Base-by-base conservation (phyloP, 2,797 vertebrate genomes). In the Neopelma chrysocephalum region DNA sequence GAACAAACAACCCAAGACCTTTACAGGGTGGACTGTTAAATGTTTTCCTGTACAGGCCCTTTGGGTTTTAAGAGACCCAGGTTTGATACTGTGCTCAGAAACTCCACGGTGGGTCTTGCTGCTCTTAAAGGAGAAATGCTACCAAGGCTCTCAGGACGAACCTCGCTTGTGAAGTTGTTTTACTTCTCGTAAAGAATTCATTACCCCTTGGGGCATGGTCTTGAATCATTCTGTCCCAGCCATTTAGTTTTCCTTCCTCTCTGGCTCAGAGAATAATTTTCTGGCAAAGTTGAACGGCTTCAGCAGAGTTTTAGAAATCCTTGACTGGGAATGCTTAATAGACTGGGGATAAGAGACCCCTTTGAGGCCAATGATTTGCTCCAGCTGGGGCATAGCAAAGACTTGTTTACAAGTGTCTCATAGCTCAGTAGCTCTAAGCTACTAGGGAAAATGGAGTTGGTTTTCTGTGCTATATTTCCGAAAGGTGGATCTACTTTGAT, bases 241-340 rank as follows among this genome's bases (percentile, higher is more conserved):
- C n/a, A 80, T 77, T 91, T 94, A 60, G 56, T 85, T 90, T 91
- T 93, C 18, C 40, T 82, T 95, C 68, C 51, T 77, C 15, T 80
- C 43, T 89, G 60, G 12, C 21, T 54, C 32, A 72, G 48, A 77
- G 43, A 80, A 75, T 56, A 82, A 57, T 70, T 92, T 92, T 73
- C 60, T 56, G 19, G 43, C 48, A 40, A 83, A 77, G 19, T 61
- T 82, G 75, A 82, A 70, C 47, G 70, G 21, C 43, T 94, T 89
- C 43, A 85, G 51, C 48, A 91, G 84, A 82, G 15, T 32, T 92
- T 79, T 87, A 76, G 75, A 89, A 92, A 85, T 57, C 36, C 60
- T 91, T 85, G 48, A 27, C 78, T 64, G 23, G 22, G 45, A 83
- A 62, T 75, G 15, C 23, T 91, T 86, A 92, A 89, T 42, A 68